Conservation (phyloP, 2,797 vertebrate genomes). For the Sternotherus odoratus region DNA sequence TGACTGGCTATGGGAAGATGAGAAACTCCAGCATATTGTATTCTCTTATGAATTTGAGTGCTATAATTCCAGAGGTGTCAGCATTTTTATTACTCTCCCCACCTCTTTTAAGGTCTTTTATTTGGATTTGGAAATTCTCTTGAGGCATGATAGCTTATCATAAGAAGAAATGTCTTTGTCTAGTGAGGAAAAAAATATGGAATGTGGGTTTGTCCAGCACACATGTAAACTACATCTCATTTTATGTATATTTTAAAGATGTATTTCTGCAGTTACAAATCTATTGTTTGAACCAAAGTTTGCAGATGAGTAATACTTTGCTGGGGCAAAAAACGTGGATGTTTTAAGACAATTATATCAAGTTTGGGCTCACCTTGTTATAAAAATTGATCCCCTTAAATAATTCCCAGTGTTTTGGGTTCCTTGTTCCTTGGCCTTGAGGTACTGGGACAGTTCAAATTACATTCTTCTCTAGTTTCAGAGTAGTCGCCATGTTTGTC, state of each 20-base stretch:
- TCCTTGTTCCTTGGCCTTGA: neutral
- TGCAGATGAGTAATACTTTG: neutral
- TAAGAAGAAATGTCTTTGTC: neutral
- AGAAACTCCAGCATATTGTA: fast-evolving
- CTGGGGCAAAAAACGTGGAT: neutral
- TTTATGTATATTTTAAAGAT: constrained; percentile 24
- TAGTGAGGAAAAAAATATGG: neutral
- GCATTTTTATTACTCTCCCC: neutral
- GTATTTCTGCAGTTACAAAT: constrained; percentile 23
- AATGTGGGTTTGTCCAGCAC: constrained; percentile 18
- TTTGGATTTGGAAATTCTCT: neutral
- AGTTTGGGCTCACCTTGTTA: neutral
- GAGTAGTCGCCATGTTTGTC: no score
- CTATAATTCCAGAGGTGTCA: neutral
- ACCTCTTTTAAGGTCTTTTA: neutral
- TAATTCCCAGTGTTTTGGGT: neutral
- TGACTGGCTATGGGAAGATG: fast-evolving
- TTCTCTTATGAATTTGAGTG: neutral
- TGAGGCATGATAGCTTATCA: neutral
- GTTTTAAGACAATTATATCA: neutral
- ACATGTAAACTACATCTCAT: constrained; percentile 55
- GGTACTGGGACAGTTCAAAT: neutral
- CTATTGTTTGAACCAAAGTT: constrained; percentile 12
- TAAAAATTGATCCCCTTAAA: neutral
- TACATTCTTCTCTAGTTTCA: neutral